phyloP scores from a whole-genome alignment of 2,888 invertebrate species.

The Drosophila borborema region DNA sequence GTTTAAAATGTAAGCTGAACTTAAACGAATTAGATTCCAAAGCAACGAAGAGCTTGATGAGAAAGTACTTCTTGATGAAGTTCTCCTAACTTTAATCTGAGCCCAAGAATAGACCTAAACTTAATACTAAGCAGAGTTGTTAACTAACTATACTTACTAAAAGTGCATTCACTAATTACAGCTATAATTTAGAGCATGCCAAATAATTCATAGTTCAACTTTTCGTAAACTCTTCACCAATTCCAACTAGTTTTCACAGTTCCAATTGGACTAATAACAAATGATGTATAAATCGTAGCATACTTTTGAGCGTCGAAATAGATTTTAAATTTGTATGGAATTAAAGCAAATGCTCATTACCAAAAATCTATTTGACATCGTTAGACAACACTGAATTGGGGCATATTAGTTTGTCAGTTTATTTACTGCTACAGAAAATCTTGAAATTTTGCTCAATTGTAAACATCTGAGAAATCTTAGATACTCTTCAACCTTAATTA shows the following conservation, averaged over 20 bases:
- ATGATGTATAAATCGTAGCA: constrained; percentile 12
- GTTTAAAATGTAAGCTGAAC: neutral
- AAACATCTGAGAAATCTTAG: no score
- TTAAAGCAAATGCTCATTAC: neutral
- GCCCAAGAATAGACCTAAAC: no score
- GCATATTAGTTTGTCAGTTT: neutral
- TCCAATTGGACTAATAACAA: neutral
- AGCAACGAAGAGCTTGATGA: neutral
- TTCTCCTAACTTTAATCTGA: neutral
- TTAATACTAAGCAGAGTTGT: neutral
- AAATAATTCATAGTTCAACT: neutral
- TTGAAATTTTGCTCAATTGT: neutral
- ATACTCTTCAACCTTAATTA: no score
- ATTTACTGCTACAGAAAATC: neutral
- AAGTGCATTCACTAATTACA: neutral
- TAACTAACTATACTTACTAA: neutral
- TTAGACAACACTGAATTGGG: no score
- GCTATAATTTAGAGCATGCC: neutral
- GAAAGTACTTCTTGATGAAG: neutral
- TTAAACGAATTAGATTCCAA: neutral
- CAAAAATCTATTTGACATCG: neutral
- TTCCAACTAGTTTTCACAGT: neutral
- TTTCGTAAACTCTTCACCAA: neutral
- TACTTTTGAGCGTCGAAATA: constrained; percentile 18
- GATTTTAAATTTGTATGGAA: neutral